Evolutionary conservation across 2,888 invertebrate genomes (phyloP), one percentile per base, ranked within the genome.

Genomic region (Myopa tessellatipennis): DNA sequence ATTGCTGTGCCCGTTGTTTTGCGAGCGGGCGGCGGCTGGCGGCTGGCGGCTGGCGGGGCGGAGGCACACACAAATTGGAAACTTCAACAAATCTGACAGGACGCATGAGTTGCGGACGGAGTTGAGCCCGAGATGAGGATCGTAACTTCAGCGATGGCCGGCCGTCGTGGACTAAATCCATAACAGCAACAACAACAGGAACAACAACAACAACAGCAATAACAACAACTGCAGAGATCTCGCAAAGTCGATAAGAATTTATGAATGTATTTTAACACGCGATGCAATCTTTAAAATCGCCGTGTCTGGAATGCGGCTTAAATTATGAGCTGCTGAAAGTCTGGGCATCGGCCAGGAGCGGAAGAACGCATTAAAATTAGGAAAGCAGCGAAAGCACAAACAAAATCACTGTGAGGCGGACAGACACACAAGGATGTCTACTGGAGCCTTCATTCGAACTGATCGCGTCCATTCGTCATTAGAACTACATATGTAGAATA

Each of bases 211-310:
- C 61, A 63, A 36, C 74, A 69, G 12, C n/a, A 70, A 70, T 26
- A 76, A 50, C 38, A 70, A 72, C 65, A 63, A 76, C 40, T 52
- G 61, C 74, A 70, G 75, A 74, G 68, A 73, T 75, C 76, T 67
- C 52, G 72, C 75, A 34, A 63, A 73, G 65, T 75, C 81, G 81
- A 82, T 85, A 82, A 83, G 83, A 84, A 86, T 85, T 85, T 86
- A 86, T 85, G 86, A 86, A 85, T 85, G 85, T 83, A 84, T 83
- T 74, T 77, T 77, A 79, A 77, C 79, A 79, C 79, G 79, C 79
- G 79, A 79, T 79, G 74, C 70, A 63, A 73, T 73, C 72, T 73
- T 73, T 73, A 63, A 73, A 63, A 73, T 73, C 61, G 73, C 60
- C 69, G 45, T 69, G 69, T 69, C 73, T 73, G 73, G 73, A 73